Base-by-base conservation (phyloP, 2,888 invertebrate genomes). In the Neoscelio sp. region DNA sequence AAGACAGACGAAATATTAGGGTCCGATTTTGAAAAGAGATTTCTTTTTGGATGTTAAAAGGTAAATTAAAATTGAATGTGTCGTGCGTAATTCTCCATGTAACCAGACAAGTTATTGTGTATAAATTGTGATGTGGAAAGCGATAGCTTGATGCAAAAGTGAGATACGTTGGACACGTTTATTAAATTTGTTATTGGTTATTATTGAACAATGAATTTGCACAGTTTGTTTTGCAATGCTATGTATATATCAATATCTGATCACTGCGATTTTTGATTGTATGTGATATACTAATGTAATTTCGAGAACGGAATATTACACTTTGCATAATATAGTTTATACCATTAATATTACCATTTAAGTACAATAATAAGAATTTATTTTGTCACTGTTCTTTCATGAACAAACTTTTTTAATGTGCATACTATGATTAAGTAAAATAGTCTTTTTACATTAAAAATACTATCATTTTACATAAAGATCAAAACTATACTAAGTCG, bases 241-340 rank as follows among this genome's bases (percentile, higher is more conserved):
- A 30, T 30, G 23, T 15, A 65, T 52, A 52, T 58, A 58, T 68
- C 48, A 48, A 48, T 58, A 15, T 26, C 38, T 17, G 26, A 35
- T 46, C 12, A 42, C 20, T 52, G 20, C 17, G 44, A 46, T 67
- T 56, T 38, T 54, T 46, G 48, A 58, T 68, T 20, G 38, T 12
- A 12, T 40, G 20, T 8, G n/a, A 28, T 48, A 58, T 68, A 58
- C 48, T 68, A 58, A 58, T 58, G 4, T n/a, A 5, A 7, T 20
- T 5, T 5, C 17, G 28, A 68, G 56, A 18, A 46, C 46, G 30
- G 30, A 52, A 42, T 65, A 30, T 30, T 52, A 20, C 13, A 30
- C 20, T 52, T 65, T 65, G 42, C 65, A 52, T 65, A 65, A 65
- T 20, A 42, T 33, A 42, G 40, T 52, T 52, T 52, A 64, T 50